Conservation (phyloP, 2,797 vertebrate species). For the Sebastolobus altivelis region DNA sequence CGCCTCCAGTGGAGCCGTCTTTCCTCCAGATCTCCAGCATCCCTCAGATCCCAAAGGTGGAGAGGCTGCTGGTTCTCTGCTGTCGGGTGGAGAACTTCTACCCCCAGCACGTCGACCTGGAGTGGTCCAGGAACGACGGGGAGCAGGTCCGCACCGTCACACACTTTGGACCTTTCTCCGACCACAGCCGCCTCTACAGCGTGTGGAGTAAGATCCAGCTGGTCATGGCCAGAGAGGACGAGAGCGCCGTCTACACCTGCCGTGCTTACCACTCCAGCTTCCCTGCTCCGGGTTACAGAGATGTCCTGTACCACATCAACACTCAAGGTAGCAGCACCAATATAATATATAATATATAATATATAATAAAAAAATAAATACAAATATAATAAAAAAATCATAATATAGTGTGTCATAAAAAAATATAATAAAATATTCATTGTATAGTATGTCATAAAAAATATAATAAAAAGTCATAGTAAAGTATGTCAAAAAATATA, state of each 20-base stretch:
- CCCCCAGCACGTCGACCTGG: slow-evolving; percentile 63
- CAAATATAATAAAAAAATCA: too few species aligned
- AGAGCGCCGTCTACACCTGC: slow-evolving; percentile 71
- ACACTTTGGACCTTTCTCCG: slow-evolving; percentile 73
- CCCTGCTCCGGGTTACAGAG: slow-evolving; percentile 57
- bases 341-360: too few species aligned
- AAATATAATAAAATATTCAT: too few species aligned
- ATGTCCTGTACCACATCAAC: slow-evolving; percentile 75
- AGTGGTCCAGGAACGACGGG: slow-evolving; percentile 74
- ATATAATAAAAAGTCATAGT: too few species aligned
- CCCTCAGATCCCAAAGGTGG: slow-evolving; percentile 71
- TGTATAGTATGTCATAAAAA: too few species aligned
- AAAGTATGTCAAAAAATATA: too few species aligned
- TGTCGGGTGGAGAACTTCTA: slow-evolving; percentile 81
- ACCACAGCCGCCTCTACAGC: slow-evolving; percentile 63
- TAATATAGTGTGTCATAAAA: too few species aligned
- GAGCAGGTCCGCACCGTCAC: slow-evolving; percentile 46
- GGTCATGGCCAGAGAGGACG: slow-evolving; percentile 67
- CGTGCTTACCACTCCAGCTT: slow-evolving; percentile 76
- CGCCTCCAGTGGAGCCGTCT: slow-evolving; percentile 66
- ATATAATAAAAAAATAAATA: too few species aligned
- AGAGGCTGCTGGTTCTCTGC: slow-evolving; percentile 73
- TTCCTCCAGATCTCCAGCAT: slow-evolving; percentile 75
- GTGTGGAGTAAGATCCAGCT: slow-evolving; percentile 78
- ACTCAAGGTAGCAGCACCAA: slow-evolving; percentile 62